A percentile compares a stretch with the other conserved stretches of the same genome.
These are phyloP conservation scores for Drosophila birchii DNA, from an alignment of 2,888 invertebrate species.

Conservation along the genomic window DNA sequence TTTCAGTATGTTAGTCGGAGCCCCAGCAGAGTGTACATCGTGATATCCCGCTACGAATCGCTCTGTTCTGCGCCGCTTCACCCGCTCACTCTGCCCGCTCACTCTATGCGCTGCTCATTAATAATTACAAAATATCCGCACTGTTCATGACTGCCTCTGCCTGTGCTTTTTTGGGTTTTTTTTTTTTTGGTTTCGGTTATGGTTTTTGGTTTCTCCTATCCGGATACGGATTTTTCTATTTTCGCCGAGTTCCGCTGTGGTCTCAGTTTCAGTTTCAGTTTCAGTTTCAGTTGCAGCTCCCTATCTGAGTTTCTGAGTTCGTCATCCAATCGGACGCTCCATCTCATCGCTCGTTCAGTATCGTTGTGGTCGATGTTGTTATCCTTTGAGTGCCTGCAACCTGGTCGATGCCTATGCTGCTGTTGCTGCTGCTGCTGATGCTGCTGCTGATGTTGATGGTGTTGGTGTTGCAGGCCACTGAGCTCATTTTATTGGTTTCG, in stretches of 20 bases:
- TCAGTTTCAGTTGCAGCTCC: conserved; percentile 29
- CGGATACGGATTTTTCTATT: conserved; percentile 28
- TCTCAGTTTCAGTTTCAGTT: conserved; percentile 17
- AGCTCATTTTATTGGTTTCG: conserved; percentile 63
- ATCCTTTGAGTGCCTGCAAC: conserved; percentile 54
- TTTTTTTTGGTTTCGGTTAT: background rate
- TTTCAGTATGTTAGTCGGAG: conserved; percentile 38
- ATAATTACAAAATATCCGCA: conserved; percentile 49
- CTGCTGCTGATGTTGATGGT: conserved; percentile 6
- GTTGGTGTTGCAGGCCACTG: conserved; percentile 45
- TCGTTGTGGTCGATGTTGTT: conserved; percentile 35
- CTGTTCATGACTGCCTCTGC: conserved; percentile 42
- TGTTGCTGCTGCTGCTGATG: background rate
- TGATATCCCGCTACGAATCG: conserved; percentile 44
- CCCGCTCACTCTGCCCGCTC: conserved; percentile 33
- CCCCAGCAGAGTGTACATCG: conserved; percentile 55
- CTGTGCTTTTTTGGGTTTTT: background rate
- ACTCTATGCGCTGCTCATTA: conserved; percentile 48
- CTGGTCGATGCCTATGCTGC: conserved; percentile 28
- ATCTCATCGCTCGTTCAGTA: conserved; percentile 55
- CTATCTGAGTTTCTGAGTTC: conserved; percentile 35
- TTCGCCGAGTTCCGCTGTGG: conserved; percentile 26
- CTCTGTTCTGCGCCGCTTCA: conserved; percentile 33
- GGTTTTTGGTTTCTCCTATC: conserved; percentile 14
- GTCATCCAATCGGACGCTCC: conserved; percentile 66